Base-by-base conservation (phyloP, 64 coral and sea anemone genomes). In the Porites lutea region DNA sequence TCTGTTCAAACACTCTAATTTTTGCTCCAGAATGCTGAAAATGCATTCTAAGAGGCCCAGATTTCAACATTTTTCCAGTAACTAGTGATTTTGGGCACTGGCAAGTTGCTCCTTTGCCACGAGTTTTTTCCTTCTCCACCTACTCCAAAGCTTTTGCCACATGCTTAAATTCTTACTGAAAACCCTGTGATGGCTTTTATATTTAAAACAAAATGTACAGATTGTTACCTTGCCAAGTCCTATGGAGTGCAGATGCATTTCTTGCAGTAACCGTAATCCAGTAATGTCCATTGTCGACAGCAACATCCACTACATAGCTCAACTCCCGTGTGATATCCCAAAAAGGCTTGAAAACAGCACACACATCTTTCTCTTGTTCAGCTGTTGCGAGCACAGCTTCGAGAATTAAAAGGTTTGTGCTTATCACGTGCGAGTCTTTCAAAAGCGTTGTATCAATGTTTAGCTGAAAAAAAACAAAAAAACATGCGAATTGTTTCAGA, bases 261-360 rank as follows among this genome's bases (percentile, higher is more conserved):
- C 91, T 87, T 77, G 91, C 91, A 87, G 84, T 92, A 49, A 92
- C 91, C 75, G 87, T 92, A 78, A 87, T 92, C 91, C 91, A 92
- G 13, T 63, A 66, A 51, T 14, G 61, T 55, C 91, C 91, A 78
- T 12, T 59, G 0, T 86, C 23, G 47, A 72, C 82, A 78, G 87
- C 74, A 45, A 92, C 82, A 92, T 92, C 91, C 11, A 92, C 91
- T 48, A 74, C 45, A 65, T 52, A 74, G 37, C 2, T 82, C 4
- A 37, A 72, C 20, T 64, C 48, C 13, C 37, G 21, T 68, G 14
- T 19, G 16, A 78, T 20, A 18, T 63, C 4, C 20, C 18, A 72
- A 86, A 65, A 37, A 54, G 91, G 46, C 52, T 74, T 92, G 60
- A 92, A 55, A 12, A 92, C 71, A 87, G 91, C 71, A 54, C 21